A percentile compares a stretch with the other conserved stretches of the same genome.
Evolutionary conservation across 2,888 invertebrate genomes (phyloP).

Genomic region (Cerceris ruficornis): DNA sequence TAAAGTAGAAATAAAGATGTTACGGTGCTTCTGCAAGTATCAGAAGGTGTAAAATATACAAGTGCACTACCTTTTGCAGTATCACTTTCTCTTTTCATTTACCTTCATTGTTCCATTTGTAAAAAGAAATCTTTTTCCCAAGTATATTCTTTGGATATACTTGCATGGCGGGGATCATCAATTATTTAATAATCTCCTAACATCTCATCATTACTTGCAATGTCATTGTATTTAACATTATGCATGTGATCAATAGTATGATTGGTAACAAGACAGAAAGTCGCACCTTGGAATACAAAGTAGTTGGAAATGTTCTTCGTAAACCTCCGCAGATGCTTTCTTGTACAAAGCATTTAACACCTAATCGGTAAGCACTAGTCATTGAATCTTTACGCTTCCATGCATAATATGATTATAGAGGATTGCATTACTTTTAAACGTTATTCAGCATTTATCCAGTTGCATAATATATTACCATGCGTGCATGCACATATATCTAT

Average conservation of each 20-base stretch:
- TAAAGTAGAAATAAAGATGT: not conserved
- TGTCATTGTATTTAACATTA: constrained; percentile 50
- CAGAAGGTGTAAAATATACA: constrained; percentile 12
- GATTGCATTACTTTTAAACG: not conserved
- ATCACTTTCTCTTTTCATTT: no score
- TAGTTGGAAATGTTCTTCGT: constrained; percentile 78
- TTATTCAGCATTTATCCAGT: not conserved
- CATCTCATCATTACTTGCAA: constrained; percentile 15
- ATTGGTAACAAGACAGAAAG: constrained; percentile 80
- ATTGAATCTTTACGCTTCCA: constrained; percentile 11
- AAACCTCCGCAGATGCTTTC: constrained; percentile 61
- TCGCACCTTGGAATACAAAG: constrained; percentile 79
- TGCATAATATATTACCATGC: not conserved
- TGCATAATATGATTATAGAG: constrained; percentile 9
- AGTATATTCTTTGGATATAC: no score
- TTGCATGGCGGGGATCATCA: not conserved
- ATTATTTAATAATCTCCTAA: not conserved
- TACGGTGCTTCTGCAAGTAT: not conserved
- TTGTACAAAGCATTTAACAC: constrained; percentile 53
- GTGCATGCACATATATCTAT: not conserved
- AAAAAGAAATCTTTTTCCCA: no score
- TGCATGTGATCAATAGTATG: constrained; percentile 77
- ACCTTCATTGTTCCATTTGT: no score
- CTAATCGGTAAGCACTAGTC: constrained; percentile 57
- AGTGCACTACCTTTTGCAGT: not conserved